Conservation (phyloP, 2,888 invertebrate species). For the Synergus japonicus region DNA sequence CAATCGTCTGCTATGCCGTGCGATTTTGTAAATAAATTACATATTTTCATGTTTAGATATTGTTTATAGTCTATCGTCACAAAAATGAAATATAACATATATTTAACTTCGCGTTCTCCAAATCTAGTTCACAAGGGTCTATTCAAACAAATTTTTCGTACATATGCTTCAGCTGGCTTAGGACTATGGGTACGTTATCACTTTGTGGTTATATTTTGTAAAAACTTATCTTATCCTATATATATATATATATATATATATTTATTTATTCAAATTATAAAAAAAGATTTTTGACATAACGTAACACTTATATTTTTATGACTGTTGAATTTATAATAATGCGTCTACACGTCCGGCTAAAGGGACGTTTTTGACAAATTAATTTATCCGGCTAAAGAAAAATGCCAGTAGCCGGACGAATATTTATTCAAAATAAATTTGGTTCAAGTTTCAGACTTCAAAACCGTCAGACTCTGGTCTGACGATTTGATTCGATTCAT, state of each 20-base stretch:
- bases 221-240: too few species aligned
- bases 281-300: not conserved
- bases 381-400: too few species aligned
- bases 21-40: constrained; percentile 10
- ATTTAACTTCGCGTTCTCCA: not conserved
- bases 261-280: not conserved
- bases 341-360: not conserved
- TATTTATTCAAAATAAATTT: too few species aligned
- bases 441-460: too few species aligned
- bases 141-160: constrained; percentile 44
- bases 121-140: constrained; percentile 10
- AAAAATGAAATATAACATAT: constrained; percentile 24
- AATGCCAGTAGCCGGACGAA: too few species aligned
- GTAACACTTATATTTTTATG: not conserved
- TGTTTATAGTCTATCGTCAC: not conserved
- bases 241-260: too few species aligned
- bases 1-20: constrained; percentile 12
- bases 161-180: constrained; percentile 63
- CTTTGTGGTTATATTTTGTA: constrained; percentile 26
- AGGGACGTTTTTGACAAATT: too few species aligned
- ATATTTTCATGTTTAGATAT: not conserved
- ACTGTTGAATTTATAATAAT: not conserved
- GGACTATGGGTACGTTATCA: constrained; percentile 63
- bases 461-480: too few species aligned
- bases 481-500: too few species aligned